Conservation (phyloP, 2,113 vertebrate genomes). For the Garra rufa region DNA sequence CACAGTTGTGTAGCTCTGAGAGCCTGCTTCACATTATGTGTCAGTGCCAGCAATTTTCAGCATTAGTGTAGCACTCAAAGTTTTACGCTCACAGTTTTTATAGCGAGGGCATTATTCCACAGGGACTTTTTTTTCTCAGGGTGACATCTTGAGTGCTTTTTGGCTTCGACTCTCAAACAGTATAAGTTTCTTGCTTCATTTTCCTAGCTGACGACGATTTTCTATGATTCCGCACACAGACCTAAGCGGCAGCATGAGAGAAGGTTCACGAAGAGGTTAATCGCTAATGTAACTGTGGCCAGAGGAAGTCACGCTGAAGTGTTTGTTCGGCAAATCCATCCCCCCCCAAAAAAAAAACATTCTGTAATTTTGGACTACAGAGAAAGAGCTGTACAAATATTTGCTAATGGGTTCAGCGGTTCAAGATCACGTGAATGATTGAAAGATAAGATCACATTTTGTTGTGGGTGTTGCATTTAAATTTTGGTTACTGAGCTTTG, state of each 20-base stretch:
- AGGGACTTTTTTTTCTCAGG: conserved; percentile 31
- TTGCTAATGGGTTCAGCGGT: conserved; percentile 42
- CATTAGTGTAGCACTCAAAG: conserved; percentile 44
- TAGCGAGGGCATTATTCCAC: conserved; percentile 31
- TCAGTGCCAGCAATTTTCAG: conserved; percentile 43
- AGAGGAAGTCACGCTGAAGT: conserved; percentile 55
- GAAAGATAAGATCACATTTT: conserved; percentile 26
- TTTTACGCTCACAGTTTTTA: conserved; percentile 28
- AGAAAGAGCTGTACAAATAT: conserved; percentile 46
- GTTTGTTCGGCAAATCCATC: conserved; percentile 51
- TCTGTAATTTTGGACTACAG: conserved; percentile 43
- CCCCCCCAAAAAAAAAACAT: conserved; percentile 30
- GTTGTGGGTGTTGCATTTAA: conserved; percentile 13
- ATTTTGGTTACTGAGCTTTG: neutral
- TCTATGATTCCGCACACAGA: conserved; percentile 38
- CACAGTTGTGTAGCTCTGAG: conserved; percentile 39
- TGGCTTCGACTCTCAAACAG: conserved; percentile 40
- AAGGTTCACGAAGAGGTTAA: conserved; percentile 58
- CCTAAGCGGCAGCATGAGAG: conserved; percentile 33
- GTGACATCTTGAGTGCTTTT: conserved; percentile 49
- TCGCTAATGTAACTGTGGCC: conserved; percentile 57
- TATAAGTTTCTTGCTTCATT: neutral
- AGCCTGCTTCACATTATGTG: conserved; percentile 40
- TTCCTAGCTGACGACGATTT: conserved; percentile 29
- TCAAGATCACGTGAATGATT: conserved; percentile 37